Conservation (phyloP, 2,888 invertebrate species). For the Podabrus alpinus region DNA sequence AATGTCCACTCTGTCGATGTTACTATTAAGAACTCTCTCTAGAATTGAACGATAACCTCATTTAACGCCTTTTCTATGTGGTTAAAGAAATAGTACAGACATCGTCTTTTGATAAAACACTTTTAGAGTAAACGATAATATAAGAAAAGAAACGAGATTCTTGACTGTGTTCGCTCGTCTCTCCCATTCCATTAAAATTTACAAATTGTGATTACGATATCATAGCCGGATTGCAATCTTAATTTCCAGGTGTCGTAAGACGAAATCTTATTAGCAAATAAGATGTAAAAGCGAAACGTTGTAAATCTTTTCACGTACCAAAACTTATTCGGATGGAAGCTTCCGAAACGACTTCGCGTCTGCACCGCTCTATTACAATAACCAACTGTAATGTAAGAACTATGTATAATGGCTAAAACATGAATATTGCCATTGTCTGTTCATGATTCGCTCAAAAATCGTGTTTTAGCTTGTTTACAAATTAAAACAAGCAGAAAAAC, state of each 20-base stretch:
- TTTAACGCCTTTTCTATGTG: slow-evolving; percentile 4
- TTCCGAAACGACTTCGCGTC: slow-evolving; percentile 2
- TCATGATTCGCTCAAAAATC: slow-evolving; percentile 4
- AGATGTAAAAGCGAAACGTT: neutral
- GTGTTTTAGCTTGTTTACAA: neutral
- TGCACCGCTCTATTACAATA: slow-evolving; percentile 13
- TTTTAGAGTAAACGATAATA: slow-evolving; percentile 1
- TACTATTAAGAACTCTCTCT: slow-evolving; percentile 3
- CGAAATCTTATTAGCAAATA: neutral
- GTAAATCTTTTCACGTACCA: slow-evolving; percentile 16
- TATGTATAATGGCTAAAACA: neutral
- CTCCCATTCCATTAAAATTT: neutral
- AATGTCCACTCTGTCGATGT: slow-evolving; percentile 4
- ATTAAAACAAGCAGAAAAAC: neutral
- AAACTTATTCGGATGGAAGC: slow-evolving; percentile 14
- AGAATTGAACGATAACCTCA: slow-evolving; percentile 7
- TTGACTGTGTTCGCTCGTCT: neutral
- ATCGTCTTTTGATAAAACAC: slow-evolving; percentile 1
- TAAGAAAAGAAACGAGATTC: neutral
- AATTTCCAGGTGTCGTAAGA: neutral
- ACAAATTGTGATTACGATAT: neutral
- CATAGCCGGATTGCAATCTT: neutral
- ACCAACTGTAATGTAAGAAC: neutral
- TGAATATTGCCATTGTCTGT: slow-evolving; percentile 2
- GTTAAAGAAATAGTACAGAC: neutral